Base-by-base conservation (phyloP, 2,113 vertebrate genomes). In the Gila orcuttii region DNA sequence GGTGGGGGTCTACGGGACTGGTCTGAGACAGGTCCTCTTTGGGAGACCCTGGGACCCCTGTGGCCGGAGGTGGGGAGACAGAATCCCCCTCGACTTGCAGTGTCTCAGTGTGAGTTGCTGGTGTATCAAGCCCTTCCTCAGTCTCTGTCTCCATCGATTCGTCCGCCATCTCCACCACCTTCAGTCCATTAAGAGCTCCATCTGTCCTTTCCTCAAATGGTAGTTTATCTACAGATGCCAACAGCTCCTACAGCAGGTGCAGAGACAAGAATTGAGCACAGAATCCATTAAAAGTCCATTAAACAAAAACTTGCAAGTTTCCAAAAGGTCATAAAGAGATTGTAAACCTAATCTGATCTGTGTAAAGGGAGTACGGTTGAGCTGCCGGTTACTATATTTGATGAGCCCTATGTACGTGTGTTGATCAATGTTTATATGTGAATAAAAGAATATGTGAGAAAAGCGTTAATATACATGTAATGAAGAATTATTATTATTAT, bases 171-270 rank as follows among this genome's bases (percentile, higher is more conserved):
- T 97, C 82, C 88, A 93, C 87, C 92, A 95, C 91, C 89, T 97
- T 97, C 85, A 97, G 66, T 25, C 97, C 97, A 0, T 99, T 99
- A 82, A 96, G 89, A 2, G 94, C 23, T 4, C 88, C 91, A 79
- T 96, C 94, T 1, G 90, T 86, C 0, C 86, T 87, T 83, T 97
- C 96, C 57, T 97, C 96, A 88, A 96, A 95, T 31, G 96, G 94
- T 39, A 92, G 91, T 92, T 97, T 98, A 89, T 93, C 96, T 17
- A 95, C 90, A 91, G 97, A 94, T 76, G 94, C 94, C 81, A 98
- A 92, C 94, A 97, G 94, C 84, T 98, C 97, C 97, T 99, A 92
- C 86, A 93, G 59, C 7, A 60, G 36, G 33, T 36, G 25, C 10
- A 71, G 13, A 12, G n/a, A 80, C 23, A 73, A 12, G 69, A 13